Conservation (phyloP, 1,140 invertebrate species). For the Sycophila sp. region DNA sequence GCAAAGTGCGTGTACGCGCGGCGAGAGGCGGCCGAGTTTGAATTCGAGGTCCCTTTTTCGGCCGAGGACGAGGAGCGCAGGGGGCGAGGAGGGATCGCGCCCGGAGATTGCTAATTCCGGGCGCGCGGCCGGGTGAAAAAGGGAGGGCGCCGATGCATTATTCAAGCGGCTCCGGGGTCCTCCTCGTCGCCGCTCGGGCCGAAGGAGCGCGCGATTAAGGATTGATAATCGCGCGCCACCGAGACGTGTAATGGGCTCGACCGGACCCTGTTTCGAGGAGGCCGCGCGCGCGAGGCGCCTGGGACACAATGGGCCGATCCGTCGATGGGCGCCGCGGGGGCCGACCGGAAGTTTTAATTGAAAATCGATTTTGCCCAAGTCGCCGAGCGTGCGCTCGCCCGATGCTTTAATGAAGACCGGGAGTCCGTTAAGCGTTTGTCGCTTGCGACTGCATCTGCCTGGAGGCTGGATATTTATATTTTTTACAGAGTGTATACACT, state of each 20-base stretch:
- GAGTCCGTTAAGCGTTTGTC: background rate
- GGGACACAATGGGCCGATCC: background rate
- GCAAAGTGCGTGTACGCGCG: no score
- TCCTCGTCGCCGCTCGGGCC: background rate
- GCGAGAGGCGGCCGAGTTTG: no score
- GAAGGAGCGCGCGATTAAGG: background rate
- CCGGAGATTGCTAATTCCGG: constrained; percentile 34
- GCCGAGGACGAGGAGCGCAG: no score
- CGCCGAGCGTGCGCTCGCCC: background rate
- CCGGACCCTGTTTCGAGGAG: no score
- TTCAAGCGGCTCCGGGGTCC: background rate
- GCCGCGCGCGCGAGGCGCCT: no score
- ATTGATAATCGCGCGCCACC: constrained; percentile 5
- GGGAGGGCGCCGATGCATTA: constrained; percentile 27
- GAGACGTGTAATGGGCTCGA: background rate
- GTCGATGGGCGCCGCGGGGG: constrained; percentile 3
- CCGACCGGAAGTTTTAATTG: constrained; percentile 31
- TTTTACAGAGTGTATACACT: no score
- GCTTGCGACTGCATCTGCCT: no score
- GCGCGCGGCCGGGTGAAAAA: constrained; percentile 25
- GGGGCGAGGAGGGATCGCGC: background rate
- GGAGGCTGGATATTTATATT: no score
- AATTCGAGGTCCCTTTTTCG: no score
- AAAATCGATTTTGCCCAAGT: constrained; percentile 22
- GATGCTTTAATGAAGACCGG: background rate